Percentiles rank a stretch among this genome's conserved stretches.
phyloP scores from a whole-genome alignment of 2,797 vertebrate genomes.

The Fundulus diaphanus region DNA sequence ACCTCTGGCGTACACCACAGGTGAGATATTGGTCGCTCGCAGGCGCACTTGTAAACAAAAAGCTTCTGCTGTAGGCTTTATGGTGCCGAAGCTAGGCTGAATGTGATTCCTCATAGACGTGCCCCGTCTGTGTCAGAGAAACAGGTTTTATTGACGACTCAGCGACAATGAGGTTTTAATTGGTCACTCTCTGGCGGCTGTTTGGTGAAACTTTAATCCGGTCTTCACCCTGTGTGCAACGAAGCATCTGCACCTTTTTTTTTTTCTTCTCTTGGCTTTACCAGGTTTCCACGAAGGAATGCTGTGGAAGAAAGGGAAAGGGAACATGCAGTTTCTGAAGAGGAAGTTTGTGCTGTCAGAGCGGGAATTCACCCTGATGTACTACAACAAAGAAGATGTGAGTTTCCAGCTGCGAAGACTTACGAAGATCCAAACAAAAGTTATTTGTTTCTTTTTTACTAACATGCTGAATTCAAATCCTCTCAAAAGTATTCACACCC shows the following conservation, averaged over 20 bases:
- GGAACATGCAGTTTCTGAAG: constrained; percentile 85
- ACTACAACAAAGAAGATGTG: constrained; percentile 91
- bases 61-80: not conserved
- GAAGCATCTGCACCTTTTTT: not conserved
- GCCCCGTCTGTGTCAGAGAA: constrained; percentile 31
- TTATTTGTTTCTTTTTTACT: not conserved
- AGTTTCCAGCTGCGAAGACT: constrained; percentile 62
- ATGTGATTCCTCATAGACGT: constrained; percentile 33
- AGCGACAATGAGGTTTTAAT: constrained; percentile 25
- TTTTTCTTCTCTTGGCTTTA: constrained; percentile 1
- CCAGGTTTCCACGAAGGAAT: constrained; percentile 87
- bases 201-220: not conserved
- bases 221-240: not conserved
- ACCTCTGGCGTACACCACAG: constrained; percentile 81
- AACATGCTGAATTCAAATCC: not conserved
- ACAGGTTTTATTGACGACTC: constrained; percentile 19
- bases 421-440: not conserved
- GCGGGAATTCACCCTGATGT: constrained; percentile 87
- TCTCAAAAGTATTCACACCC: not conserved
- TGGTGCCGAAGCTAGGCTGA: not conserved
- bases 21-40: constrained; percentile 67
- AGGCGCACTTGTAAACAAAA: not conserved
- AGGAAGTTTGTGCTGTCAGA: constrained; percentile 89
- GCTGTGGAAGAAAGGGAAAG: constrained; percentile 91
- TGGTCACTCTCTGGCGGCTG: not conserved